phyloP scores from a whole-genome alignment of 1,140 invertebrate genomes.

The Glomeris maerens region DNA sequence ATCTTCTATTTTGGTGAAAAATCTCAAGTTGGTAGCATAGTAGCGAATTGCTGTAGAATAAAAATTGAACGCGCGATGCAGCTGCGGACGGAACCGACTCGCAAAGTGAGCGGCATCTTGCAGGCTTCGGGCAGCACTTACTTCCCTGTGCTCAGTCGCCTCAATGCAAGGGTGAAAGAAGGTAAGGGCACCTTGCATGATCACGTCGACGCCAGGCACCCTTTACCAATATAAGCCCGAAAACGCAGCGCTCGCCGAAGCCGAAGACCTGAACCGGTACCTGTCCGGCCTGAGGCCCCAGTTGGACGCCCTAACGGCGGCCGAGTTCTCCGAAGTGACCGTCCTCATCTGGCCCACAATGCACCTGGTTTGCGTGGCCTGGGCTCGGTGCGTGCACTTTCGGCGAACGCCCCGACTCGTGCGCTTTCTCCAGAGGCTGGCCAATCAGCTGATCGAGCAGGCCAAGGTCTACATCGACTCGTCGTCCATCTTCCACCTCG shows the following conservation, averaged over 20 bases:
- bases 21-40: too few relatives aligned
- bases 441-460: slow-evolving; percentile 71
- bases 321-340: slow-evolving; percentile 62
- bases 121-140: not conserved
- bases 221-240: not conserved
- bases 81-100: not conserved
- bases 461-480: slow-evolving; percentile 72
- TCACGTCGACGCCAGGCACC: not conserved
- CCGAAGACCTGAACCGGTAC: slow-evolving; percentile 75
- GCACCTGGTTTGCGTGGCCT: slow-evolving; percentile 73
- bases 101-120: not conserved
- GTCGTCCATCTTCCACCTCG: slow-evolving; percentile 57
- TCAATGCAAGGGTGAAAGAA: not conserved
- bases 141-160: not conserved
- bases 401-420: slow-evolving; percentile 77
- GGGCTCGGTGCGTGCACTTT: slow-evolving; percentile 77
- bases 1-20: too few relatives aligned
- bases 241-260: slow-evolving; percentile 60
- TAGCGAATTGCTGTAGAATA: too few relatives aligned
- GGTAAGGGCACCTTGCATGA: not conserved
- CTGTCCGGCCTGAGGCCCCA: slow-evolving; percentile 65
- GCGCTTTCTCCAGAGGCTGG: slow-evolving; percentile 72
- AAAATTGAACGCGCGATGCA: too few relatives aligned
- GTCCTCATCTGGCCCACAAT: slow-evolving; percentile 60
- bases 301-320: slow-evolving; percentile 66